phyloP scores from a whole-genome alignment of 2,888 invertebrate species.

The Nomada fucata region DNA sequence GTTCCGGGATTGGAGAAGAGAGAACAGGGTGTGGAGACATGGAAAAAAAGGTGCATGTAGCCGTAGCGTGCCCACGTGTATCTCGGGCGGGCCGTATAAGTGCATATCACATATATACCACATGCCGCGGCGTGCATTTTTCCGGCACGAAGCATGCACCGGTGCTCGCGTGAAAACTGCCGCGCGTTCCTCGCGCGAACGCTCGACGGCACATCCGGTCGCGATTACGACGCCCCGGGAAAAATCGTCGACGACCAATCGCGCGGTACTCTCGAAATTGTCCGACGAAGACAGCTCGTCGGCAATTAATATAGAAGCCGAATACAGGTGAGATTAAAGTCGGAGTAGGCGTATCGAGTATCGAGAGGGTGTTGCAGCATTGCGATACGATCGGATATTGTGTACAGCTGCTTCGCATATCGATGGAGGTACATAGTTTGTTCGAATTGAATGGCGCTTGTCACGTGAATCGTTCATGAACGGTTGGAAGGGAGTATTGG shows the following conservation, averaged over 20 bases:
- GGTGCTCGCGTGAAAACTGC: slow-evolving; percentile 47
- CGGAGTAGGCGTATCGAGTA: background rate
- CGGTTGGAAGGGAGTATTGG: no score
- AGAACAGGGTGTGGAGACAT: slow-evolving; percentile 66
- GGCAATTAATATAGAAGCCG: background rate
- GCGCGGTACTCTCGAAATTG: background rate
- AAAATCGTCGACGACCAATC: background rate
- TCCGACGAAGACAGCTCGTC: background rate
- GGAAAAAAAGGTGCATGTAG: slow-evolving; percentile 55
- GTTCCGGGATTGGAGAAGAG: slow-evolving; percentile 54
- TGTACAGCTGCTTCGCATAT: background rate
- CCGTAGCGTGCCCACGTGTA: slow-evolving; percentile 64
- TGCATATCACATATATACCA: slow-evolving; percentile 68
- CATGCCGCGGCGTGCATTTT: slow-evolving; percentile 55
- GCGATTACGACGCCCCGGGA: slow-evolving; percentile 13
- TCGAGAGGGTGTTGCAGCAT: background rate
- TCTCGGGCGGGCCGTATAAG: slow-evolving; percentile 71
- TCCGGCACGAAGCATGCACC: slow-evolving; percentile 45
- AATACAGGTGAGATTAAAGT: background rate
- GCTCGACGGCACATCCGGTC: slow-evolving; percentile 38
- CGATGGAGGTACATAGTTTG: background rate
- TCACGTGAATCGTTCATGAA: no score
- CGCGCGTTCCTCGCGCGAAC: slow-evolving; percentile 3
- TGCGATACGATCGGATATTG: background rate
- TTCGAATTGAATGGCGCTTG: no score